Percentiles rank a stretch among this genome's conserved stretches.
phyloP scores from a whole-genome alignment of 2,888 invertebrate species.

The Ferrisia virgata region DNA sequence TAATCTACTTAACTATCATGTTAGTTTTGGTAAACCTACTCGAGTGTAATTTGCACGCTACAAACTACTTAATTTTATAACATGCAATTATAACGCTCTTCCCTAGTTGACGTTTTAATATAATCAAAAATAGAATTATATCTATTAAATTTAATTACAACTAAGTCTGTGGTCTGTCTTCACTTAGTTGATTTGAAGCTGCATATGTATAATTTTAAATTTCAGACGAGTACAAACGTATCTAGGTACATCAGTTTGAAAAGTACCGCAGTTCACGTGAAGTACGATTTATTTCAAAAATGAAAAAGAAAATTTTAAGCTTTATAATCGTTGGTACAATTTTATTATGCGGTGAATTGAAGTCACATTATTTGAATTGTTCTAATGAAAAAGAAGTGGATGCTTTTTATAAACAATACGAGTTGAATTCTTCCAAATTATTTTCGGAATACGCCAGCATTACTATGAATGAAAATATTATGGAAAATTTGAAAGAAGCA shows the following conservation, averaged over 20 bases:
- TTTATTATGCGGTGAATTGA: not conserved
- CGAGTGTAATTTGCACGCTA: not conserved
- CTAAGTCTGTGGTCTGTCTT: not conserved
- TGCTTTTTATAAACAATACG: not conserved
- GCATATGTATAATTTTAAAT: not conserved
- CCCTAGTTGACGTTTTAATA: not conserved
- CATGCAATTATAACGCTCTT: not conserved
- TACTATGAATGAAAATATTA: not conserved
- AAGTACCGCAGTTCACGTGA: not conserved
- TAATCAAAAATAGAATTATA: not conserved
- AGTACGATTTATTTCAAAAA: not conserved
- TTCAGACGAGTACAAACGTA: too few species aligned
- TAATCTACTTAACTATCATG: not conserved
- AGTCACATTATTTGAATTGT: not conserved
- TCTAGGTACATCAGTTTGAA: not conserved
- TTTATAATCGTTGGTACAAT: not conserved
- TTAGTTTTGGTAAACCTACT: not conserved
- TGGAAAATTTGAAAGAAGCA: not conserved
- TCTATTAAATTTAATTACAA: not conserved
- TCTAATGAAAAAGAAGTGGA: not conserved
- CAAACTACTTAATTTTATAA: not conserved
- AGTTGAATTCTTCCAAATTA: not conserved
- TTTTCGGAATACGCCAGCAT: not conserved
- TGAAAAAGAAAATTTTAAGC: not conserved
- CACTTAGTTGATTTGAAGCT: not conserved